Conservation (phyloP, 2,797 vertebrate genomes). For the Loriculus beryllinus region DNA sequence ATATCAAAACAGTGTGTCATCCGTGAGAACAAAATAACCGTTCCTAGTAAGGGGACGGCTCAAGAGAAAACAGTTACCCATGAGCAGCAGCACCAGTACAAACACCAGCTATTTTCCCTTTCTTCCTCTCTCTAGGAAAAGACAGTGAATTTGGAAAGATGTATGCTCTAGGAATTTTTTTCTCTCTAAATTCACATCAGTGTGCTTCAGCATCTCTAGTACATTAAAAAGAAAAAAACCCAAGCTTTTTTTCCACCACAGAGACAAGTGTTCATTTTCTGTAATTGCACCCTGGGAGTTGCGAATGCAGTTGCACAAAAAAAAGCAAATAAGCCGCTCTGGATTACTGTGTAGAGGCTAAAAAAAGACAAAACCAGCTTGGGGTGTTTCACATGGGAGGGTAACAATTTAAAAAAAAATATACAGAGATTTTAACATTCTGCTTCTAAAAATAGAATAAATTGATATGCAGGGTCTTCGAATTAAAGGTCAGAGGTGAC, state of each 20-base stretch:
- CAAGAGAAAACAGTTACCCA: not conserved
- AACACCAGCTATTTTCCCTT: not conserved
- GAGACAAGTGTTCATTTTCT: constrained; percentile 8
- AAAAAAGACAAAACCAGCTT: not conserved
- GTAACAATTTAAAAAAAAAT: constrained; percentile 46
- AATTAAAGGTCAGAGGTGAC: constrained; percentile 82
- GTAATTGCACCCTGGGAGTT: not conserved
- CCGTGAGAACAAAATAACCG: not conserved
- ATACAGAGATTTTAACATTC: constrained; percentile 46
- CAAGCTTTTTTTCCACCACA: not conserved
- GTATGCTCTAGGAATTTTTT: not conserved
- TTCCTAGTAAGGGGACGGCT: not conserved
- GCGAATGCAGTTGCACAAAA: not conserved
- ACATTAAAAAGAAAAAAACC: not conserved
- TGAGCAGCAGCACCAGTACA: not conserved
- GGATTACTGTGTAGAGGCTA: not conserved
- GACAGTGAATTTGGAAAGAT: not conserved
- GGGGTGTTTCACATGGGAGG: not conserved
- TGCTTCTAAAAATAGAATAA: constrained; percentile 75
- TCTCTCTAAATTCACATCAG: not conserved
- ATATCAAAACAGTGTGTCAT: not conserved
- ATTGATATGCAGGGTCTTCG: constrained; percentile 75
- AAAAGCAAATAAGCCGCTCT: not conserved
- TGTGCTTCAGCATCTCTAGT: not conserved
- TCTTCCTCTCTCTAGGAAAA: not conserved